Evolutionary conservation across 2,113 vertebrate genomes (phyloP).

Genomic region (Azemiops feae): DNA sequence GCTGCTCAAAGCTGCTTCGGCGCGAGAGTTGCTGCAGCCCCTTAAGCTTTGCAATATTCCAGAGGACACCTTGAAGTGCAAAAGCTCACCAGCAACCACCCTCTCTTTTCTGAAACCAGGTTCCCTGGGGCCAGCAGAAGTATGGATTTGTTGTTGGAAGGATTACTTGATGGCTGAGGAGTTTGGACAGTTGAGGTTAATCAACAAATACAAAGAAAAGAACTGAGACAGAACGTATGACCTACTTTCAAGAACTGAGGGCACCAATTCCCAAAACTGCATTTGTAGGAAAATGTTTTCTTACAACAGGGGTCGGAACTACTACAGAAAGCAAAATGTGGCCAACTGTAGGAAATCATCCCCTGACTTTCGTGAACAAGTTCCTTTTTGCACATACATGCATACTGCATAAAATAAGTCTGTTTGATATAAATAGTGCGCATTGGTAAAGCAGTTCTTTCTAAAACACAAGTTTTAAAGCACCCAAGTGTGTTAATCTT

Average conservation of each 20-base stretch:
- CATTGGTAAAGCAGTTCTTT: background rate
- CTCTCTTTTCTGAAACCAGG: background rate
- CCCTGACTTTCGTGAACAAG: background rate
- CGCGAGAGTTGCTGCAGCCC: background rate
- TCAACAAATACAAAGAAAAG: background rate
- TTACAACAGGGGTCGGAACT: background rate
- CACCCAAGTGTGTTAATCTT: background rate
- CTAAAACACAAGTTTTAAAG: background rate
- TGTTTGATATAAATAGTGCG: background rate
- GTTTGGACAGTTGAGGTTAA: background rate
- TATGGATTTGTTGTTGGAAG: background rate
- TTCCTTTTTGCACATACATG: background rate
- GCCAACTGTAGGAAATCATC: background rate
- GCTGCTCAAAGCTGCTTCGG: background rate
- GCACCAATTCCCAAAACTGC: background rate
- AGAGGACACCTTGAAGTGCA: background rate
- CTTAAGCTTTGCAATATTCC: background rate
- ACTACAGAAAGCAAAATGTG: background rate
- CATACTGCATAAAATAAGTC: background rate
- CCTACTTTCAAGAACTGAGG: background rate
- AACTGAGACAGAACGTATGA: background rate
- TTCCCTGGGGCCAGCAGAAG: background rate
- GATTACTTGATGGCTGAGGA: background rate
- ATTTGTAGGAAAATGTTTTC: background rate
- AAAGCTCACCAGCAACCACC: background rate